phyloP scores from a whole-genome alignment of 1,140 invertebrate species.

The Yoshiicerus persimilis region DNA sequence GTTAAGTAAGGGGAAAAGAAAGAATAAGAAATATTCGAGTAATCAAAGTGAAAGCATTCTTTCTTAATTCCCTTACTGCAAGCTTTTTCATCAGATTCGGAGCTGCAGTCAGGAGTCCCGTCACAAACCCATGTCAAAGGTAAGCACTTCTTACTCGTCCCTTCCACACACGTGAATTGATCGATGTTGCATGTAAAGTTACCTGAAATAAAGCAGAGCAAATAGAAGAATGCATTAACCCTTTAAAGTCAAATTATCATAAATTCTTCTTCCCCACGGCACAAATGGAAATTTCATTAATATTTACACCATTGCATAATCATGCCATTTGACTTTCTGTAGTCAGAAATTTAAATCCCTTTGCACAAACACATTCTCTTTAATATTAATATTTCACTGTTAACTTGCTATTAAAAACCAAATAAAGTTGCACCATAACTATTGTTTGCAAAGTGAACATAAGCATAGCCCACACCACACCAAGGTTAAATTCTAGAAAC shows the following conservation, averaged over 20 bases:
- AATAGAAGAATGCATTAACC: background rate
- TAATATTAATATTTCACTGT: no score
- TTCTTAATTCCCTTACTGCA: conserved; percentile 72
- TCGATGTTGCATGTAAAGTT: conserved; percentile 77
- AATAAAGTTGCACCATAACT: no score
- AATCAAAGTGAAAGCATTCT: conserved; percentile 4
- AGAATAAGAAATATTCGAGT: background rate
- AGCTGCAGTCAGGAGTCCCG: conserved; percentile 79
- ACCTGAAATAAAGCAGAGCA: conserved; percentile 59
- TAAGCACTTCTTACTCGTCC: conserved; percentile 77
- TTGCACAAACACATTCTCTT: no score
- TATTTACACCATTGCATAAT: no score
- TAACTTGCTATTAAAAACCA: no score
- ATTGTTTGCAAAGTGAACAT: no score
- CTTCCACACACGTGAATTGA: conserved; percentile 77
- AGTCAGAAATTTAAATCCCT: no score
- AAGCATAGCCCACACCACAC: no score
- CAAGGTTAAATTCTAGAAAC: no score
- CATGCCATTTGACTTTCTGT: no score
- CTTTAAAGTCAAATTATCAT: background rate
- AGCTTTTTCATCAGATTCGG: conserved; percentile 82
- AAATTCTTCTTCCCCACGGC: background rate
- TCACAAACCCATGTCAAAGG: conserved; percentile 91
- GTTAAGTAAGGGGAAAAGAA: background rate
- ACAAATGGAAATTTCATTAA: background rate